Evolutionary conservation across 2,113 vertebrate genomes (phyloP).

Genomic region (Gobius niger): DNA sequence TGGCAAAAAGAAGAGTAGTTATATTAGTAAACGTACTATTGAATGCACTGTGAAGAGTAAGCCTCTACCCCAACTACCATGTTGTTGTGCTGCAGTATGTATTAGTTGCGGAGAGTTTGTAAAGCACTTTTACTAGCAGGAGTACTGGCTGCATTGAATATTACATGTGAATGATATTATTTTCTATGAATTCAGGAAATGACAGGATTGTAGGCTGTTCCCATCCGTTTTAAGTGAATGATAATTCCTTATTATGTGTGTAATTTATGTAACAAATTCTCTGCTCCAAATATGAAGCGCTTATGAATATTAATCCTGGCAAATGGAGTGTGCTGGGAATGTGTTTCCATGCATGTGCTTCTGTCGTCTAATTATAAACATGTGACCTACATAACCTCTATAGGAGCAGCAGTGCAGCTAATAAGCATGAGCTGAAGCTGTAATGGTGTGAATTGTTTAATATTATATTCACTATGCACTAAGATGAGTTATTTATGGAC

Average conservation of each 20-base stretch:
- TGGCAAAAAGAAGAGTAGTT: too few relatives aligned
- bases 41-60: too few relatives aligned
- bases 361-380: constrained; percentile 12
- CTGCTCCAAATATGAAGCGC: not conserved
- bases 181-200: too few relatives aligned
- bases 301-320: constrained; percentile 13
- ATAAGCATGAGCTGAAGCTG: not conserved
- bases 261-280: constrained; percentile 34
- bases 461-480: not conserved
- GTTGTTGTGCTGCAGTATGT: too few relatives aligned
- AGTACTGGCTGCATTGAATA: too few relatives aligned
- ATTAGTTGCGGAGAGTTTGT: too few relatives aligned
- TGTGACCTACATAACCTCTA: constrained; percentile 15
- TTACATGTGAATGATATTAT: too few relatives aligned
- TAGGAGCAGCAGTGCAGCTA: not conserved
- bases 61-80: too few relatives aligned
- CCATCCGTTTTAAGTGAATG: not conserved
- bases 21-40: too few relatives aligned
- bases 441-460: not conserved
- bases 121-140: too few relatives aligned
- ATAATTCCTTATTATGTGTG: not conserved
- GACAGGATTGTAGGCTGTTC: too few relatives aligned
- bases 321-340: constrained; percentile 6
- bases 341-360: constrained; percentile 7
- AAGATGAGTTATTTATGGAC: not conserved